These are phyloP conservation scores for Zaprionus inermis DNA, from an alignment of 1,140 invertebrate genomes.

Conservation along the genomic window DNA sequence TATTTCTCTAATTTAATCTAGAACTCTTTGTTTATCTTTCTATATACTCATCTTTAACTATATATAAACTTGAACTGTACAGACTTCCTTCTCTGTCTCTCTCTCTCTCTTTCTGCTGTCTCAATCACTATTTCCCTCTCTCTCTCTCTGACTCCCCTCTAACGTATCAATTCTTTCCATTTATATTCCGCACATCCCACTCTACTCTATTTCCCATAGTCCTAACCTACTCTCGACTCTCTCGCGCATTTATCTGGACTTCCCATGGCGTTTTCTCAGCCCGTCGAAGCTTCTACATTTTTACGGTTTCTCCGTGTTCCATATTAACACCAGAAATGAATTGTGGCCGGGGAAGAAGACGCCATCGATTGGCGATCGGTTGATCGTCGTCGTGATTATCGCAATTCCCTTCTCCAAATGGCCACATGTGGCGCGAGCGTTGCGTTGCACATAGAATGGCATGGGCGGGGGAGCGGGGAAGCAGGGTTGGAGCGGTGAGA, in stretches of 20 bases:
- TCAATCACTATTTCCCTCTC: background rate
- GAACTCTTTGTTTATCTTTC: too few species aligned
- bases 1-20: background rate
- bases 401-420: slow-evolving; percentile 31
- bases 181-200: background rate
- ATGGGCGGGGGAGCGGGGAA: too few species aligned
- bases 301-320: slow-evolving; percentile 9
- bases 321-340: slow-evolving; percentile 27
- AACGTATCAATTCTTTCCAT: background rate
- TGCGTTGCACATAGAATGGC: background rate
- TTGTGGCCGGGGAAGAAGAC: slow-evolving; percentile 11
- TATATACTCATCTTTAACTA: too few species aligned
- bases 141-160: background rate
- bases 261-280: slow-evolving; percentile 40
- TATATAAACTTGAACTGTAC: too few species aligned
- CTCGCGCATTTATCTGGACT: slow-evolving; percentile 8
- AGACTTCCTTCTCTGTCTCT: background rate
- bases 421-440: slow-evolving; percentile 44
- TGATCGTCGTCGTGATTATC: slow-evolving; percentile 41
- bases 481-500: background rate
- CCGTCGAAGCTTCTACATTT: slow-evolving; percentile 43
- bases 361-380: slow-evolving; percentile 27
- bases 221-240: background rate
- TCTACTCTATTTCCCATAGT: background rate
- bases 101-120: background rate